phyloP scores from a whole-genome alignment of 2,888 invertebrate species.

The Drosophila neotestacea region DNA sequence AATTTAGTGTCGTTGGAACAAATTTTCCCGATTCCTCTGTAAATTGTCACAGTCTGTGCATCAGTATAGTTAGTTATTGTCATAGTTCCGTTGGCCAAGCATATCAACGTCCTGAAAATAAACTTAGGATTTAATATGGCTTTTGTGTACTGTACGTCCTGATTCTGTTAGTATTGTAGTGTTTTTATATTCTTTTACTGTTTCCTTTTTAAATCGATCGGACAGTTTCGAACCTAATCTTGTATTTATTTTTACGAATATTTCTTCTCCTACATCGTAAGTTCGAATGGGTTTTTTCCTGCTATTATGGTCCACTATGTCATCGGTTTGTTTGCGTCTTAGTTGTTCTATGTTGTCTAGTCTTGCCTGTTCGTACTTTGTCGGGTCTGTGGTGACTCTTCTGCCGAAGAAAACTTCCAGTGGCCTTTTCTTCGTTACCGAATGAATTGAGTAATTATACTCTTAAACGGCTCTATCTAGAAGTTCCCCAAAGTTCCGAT shows the following conservation, averaged over 20 bases:
- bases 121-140: slow-evolving; percentile 5
- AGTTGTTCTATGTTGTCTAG: slow-evolving; percentile 8
- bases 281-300: slow-evolving; percentile 1
- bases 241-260: slow-evolving; percentile 6
- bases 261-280: background rate
- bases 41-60: no score
- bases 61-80: no score
- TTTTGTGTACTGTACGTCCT: slow-evolving; percentile 1
- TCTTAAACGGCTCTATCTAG: slow-evolving; percentile 1
- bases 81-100: background rate
- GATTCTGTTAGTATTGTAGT: background rate
- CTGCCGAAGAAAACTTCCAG: slow-evolving; percentile 8
- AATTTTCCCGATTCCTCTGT: no score
- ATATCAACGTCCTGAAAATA: slow-evolving; percentile 7
- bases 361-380: slow-evolving; percentile 8
- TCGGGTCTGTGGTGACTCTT: background rate
- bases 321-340: slow-evolving; percentile 3
- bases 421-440: slow-evolving; percentile 2
- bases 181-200: background rate
- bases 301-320: slow-evolving; percentile 1
- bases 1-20: no score
- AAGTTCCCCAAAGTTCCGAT: background rate
- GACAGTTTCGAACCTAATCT: slow-evolving; percentile 4
- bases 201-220: slow-evolving; percentile 1
- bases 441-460: slow-evolving; percentile 12